Evolutionary conservation across 2,888 invertebrate genomes (phyloP).

Genomic region (Sycophila texana): DNA sequence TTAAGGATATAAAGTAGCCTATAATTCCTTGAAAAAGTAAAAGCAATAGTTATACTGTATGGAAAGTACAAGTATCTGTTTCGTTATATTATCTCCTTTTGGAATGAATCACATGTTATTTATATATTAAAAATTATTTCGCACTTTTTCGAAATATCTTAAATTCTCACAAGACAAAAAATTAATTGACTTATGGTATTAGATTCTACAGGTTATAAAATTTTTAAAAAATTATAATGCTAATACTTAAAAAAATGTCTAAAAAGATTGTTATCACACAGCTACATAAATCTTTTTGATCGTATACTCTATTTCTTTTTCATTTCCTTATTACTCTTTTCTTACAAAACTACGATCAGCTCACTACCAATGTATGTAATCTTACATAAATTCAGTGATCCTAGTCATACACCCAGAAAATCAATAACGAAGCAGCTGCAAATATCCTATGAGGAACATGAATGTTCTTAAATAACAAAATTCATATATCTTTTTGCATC

Average conservation of each 20-base stretch:
- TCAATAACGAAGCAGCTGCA: constrained; percentile 67
- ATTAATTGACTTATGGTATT: constrained; percentile 33
- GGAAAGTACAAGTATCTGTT: constrained; percentile 42
- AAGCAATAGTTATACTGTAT: constrained; percentile 34
- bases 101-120: constrained; percentile 50
- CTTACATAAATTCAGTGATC: constrained; percentile 63
- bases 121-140: constrained; percentile 36
- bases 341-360: constrained; percentile 52
- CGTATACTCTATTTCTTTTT: constrained; percentile 40
- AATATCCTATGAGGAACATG: constrained; percentile 71
- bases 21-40: constrained; percentile 36
- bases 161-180: constrained; percentile 35
- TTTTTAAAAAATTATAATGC: constrained; percentile 43
- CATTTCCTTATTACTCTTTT: constrained; percentile 57
- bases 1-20: constrained; percentile 36
- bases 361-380: constrained; percentile 60
- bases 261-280: constrained; percentile 35
- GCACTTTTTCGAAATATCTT: constrained; percentile 31
- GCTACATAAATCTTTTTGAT: constrained; percentile 39
- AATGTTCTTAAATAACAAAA: constrained; percentile 71
- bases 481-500: constrained; percentile 60
- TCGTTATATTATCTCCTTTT: constrained; percentile 30
- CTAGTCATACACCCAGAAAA: constrained; percentile 66
- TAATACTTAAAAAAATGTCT: constrained; percentile 42
- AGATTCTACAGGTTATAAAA: constrained; percentile 37